These are phyloP conservation scores for Euplexia lucipara DNA, from an alignment of 2,888 invertebrate genomes.

Conservation along the genomic window DNA sequence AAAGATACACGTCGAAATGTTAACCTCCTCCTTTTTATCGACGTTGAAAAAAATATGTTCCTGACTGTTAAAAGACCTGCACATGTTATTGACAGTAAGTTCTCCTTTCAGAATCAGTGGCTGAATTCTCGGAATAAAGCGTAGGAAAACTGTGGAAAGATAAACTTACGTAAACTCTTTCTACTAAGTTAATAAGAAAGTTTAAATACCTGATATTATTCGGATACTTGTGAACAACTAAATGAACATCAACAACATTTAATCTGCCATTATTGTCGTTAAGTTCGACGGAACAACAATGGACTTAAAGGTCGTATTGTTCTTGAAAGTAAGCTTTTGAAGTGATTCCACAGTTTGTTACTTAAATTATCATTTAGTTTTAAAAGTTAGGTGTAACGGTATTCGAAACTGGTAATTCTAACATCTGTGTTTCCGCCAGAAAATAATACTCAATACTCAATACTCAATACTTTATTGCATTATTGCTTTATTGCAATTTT, in stretches of 20 bases:
- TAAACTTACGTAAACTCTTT: constrained; percentile 2
- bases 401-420: neutral
- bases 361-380: neutral
- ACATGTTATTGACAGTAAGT: neutral
- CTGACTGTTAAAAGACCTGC: neutral
- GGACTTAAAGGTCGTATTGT: constrained; percentile 2
- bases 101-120: neutral
- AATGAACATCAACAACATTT: constrained; percentile 30
- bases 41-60: no score
- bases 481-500: no score
- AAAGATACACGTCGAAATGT: no score
- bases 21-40: no score
- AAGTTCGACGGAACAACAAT: constrained; percentile 12
- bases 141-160: neutral
- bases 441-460: neutral
- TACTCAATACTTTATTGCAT: no score
- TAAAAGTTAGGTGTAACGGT: constrained; percentile 1
- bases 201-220: constrained; percentile 9
- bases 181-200: constrained; percentile 5
- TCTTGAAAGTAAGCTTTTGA: neutral
- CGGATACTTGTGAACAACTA: constrained; percentile 2
- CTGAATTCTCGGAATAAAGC: neutral
- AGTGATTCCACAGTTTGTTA: neutral
- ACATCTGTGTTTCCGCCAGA: neutral
- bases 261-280: constrained; percentile 8